These are phyloP conservation scores for Mustela nigripes DNA, from an alignment of 2,113 vertebrate species.

Conservation along the genomic window DNA sequence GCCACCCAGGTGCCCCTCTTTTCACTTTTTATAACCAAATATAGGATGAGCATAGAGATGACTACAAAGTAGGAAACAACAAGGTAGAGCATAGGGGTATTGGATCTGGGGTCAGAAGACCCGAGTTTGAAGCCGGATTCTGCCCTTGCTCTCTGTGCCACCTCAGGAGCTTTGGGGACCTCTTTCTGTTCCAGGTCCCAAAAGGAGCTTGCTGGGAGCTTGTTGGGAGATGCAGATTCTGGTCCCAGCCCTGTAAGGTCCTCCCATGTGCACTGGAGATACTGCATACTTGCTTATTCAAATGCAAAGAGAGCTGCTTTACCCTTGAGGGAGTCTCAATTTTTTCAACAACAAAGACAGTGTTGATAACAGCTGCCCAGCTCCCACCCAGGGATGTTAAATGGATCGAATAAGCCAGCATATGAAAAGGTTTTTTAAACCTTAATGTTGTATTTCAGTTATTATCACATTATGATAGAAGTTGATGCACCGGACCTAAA, in stretches of 20 bases:
- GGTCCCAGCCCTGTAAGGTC: not conserved
- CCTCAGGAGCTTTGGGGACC: not conserved
- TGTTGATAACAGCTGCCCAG: rapidly evolving
- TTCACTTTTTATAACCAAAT: not conserved
- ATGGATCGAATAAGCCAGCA: not conserved
- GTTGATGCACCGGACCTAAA: no score
- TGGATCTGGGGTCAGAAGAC: no score
- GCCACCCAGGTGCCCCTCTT: not conserved
- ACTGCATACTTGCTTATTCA: rapidly evolving
- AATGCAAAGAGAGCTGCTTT: no score
- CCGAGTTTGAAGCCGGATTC: not conserved
- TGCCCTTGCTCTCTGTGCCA: no score
- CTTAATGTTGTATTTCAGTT: not conserved
- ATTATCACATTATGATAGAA: not conserved
- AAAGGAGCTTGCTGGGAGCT: not conserved
- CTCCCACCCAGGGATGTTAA: not conserved
- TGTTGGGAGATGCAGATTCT: not conserved
- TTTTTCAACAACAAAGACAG: not conserved
- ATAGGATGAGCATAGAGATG: not conserved
- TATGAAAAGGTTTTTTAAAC: not conserved
- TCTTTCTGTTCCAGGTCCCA: not conserved
- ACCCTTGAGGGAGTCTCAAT: not conserved
- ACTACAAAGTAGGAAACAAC: rapidly evolving
- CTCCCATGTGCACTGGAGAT: rapidly evolving
- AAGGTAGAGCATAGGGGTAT: rapidly evolving